Evolutionary conservation across 2,797 vertebrate species (phyloP).

Genomic region (Fratercula arctica): DNA sequence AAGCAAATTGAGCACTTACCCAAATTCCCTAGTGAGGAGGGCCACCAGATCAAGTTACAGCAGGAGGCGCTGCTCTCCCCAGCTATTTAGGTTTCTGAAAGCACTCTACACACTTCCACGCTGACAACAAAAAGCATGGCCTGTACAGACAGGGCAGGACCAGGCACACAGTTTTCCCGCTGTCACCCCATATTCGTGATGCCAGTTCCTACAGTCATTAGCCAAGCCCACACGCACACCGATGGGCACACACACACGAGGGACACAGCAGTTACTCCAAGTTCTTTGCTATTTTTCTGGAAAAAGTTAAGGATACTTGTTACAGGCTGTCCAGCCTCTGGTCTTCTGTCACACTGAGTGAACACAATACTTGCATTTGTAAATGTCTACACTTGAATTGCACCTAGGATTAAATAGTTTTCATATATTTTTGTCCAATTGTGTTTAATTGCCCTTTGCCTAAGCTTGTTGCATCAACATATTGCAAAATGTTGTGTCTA

Average conservation of each 20-base stretch:
- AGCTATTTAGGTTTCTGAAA: neutral
- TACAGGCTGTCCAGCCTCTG: neutral
- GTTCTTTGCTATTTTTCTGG: neutral
- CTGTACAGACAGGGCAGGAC: neutral
- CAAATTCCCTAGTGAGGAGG: neutral
- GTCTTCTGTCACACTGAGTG: rapidly evolving
- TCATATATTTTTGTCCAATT: neutral
- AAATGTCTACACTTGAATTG: neutral
- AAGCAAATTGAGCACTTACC: neutral
- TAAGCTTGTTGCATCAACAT: neutral
- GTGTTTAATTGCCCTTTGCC: neutral
- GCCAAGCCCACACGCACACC: rapidly evolving
- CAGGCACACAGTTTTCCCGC: neutral
- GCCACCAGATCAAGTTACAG: neutral
- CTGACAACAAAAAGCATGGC: neutral
- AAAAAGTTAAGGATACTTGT: neutral
- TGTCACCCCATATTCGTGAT: neutral
- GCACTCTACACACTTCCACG: neutral
- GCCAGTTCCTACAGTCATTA: neutral
- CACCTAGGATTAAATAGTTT: neutral
- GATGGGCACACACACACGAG: rapidly evolving
- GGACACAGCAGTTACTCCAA: neutral
- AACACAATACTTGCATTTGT: neutral
- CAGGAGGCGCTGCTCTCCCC: neutral
- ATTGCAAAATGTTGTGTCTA: neutral